These are phyloP conservation scores for Turritopsis dohrnii DNA, from an alignment of 30 jellyfish, hydroid and myxozoan genomes.

Conservation along the genomic window DNA sequence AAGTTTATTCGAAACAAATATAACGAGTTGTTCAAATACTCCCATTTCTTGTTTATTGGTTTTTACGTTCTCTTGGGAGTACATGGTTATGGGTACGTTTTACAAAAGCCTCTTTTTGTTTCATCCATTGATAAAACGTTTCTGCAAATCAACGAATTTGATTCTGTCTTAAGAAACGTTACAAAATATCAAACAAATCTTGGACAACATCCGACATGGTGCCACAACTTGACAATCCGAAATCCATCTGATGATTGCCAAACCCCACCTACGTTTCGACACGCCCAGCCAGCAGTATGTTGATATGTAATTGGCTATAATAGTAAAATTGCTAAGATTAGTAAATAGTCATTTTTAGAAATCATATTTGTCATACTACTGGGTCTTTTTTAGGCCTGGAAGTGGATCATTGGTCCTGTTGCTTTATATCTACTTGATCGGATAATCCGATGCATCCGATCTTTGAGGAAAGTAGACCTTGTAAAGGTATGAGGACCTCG, in stretches of 20 bases:
- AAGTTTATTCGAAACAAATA: conserved; percentile 38
- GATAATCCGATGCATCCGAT: conserved; percentile 35
- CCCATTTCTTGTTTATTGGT: conserved; percentile 59
- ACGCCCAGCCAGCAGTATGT: conserved; percentile 56
- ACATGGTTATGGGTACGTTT: conserved; percentile 84
- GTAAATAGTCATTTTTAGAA: background rate
- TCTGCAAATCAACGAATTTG: background rate
- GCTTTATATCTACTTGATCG: conserved; percentile 48
- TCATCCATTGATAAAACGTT: background rate
- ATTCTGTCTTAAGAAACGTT: conserved; percentile 36
- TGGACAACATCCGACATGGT: conserved; percentile 40
- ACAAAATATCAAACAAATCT: conserved; percentile 61
- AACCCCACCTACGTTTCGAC: conserved; percentile 44
- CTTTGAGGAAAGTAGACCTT: conserved; percentile 2
- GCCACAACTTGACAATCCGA: conserved; percentile 30
- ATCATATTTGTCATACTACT: background rate
- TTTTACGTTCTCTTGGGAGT: conserved; percentile 48
- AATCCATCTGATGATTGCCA: conserved; percentile 24
- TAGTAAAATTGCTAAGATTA: background rate
- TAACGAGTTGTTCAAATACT: conserved; percentile 63
- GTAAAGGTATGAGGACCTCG: conserved; percentile 10
- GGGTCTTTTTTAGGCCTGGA: conserved; percentile 68
- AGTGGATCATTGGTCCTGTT: conserved; percentile 68
- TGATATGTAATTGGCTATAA: background rate
- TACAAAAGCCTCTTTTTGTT: background rate